Evolutionary conservation across 64 coral and sea anemone genomes (phyloP), one percentile per base, ranked within the genome.

Genomic region (Actinia equina): DNA sequence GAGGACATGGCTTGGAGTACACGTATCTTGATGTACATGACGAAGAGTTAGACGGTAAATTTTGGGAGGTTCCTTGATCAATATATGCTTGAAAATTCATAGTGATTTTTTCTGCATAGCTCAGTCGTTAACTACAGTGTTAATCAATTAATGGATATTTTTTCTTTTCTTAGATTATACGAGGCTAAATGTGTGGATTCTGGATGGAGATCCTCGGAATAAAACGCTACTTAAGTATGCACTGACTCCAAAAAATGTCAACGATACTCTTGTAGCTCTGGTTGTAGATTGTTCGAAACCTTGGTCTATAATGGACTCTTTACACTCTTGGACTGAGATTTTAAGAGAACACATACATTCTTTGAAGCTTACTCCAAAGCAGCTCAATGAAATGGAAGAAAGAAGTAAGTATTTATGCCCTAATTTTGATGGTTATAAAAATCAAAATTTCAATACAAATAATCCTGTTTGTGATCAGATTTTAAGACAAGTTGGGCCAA

Each of bases 361-460:
- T 15, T 89, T 99, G 17, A 99, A 99, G 69, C 90, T 99, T 15
- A 79, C 97, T 15, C 97, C 97, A 6, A 99, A 91, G 56, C 93
- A 99, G 61, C 63, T 99, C 3, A 99, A 99, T 80, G 97, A 99
- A 91, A 99, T 99, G 97, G 97, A 99, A 69, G 93, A 93, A 55
- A 82, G 76, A 86, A 99, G 97, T 99, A 78, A 95, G 97, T 93
- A 74, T 42, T 26, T 13, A 17, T 4, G 1, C n/a, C 10, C 4
- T 30, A 26, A 11, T 13, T 74, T 74, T 74, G 4, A 0, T 14
- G 69, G 10, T 13, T 15, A 13, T 1, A 37, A 1, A 74, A 74
- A 42, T 74, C 69, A 74, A 74, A 74, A 26, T 27, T 74, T 74
- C 18, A n/a, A 19, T 7, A 22, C 22, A 19, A 65, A 65, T 15